Evolutionary conservation across 1,140 invertebrate genomes (phyloP).

Genomic region (Philotrypesis tridentata): DNA sequence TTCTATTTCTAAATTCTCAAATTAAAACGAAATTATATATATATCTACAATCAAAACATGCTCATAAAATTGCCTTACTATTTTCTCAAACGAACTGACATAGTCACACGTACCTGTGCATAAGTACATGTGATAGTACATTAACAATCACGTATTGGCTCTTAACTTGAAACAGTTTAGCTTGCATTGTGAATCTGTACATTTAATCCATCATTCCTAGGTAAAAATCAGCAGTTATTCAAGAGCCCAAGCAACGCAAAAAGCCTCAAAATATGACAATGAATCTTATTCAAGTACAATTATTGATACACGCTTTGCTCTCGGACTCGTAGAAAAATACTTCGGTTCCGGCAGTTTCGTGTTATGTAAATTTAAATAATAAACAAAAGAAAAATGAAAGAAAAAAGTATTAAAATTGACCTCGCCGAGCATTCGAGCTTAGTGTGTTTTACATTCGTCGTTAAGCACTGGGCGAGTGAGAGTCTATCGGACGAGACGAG

Average conservation of each 20-base stretch:
- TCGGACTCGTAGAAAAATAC: neutral
- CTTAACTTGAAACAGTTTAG: too few relatives aligned
- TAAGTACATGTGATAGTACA: slow-evolving; percentile 6
- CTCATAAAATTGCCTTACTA: neutral
- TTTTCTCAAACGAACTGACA: neutral
- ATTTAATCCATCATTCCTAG: neutral
- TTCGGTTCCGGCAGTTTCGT: neutral
- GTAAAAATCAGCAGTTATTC: slow-evolving; percentile 6
- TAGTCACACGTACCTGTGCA: neutral
- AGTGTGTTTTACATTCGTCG: neutral
- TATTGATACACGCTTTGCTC: slow-evolving; percentile 14
- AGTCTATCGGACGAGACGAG: slow-evolving; percentile 41
- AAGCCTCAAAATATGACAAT: neutral
- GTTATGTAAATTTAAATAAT: neutral
- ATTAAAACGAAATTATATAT: slow-evolving; percentile 7
- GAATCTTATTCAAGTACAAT: slow-evolving; percentile 9
- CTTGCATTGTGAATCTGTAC: neutral
- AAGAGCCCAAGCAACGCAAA: slow-evolving; percentile 34
- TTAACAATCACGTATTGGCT: neutral
- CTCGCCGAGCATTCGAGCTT: slow-evolving; percentile 26
- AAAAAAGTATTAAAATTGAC: slow-evolving; percentile 3
- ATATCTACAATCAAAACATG: neutral
- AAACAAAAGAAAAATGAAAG: slow-evolving; percentile 5
- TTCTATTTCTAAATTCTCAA: neutral
- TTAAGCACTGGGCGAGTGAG: slow-evolving; percentile 45